Conservation (phyloP, 2,797 vertebrate species). For the Cyclura pinguis region DNA sequence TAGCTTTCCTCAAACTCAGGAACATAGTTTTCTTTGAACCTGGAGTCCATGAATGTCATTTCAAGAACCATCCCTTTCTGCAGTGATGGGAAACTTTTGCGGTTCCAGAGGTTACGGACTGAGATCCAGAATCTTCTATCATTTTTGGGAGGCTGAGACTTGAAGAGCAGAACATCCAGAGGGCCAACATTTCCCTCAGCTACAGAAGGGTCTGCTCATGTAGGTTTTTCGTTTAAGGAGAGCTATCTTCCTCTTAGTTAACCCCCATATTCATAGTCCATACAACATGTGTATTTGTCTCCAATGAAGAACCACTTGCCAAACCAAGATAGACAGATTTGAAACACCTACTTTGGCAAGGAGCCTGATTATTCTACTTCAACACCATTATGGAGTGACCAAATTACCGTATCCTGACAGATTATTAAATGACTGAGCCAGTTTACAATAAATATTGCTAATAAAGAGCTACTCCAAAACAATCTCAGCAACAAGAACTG, state of each 20-base stretch:
- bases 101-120: too few relatives aligned
- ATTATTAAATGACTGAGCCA: conserved; percentile 70
- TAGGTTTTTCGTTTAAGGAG: not conserved
- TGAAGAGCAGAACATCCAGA: not conserved
- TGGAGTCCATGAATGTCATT: not conserved
- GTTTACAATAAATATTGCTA: conserved; percentile 65
- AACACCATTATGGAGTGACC: conserved; percentile 17
- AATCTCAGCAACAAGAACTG: conserved; percentile 69
- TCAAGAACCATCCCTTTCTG: not conserved
- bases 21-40: not conserved
- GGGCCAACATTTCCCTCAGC: not conserved
- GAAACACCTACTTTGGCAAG: conserved; percentile 32
- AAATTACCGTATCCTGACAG: conserved; percentile 59
- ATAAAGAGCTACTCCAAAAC: conserved; percentile 65
- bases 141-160: too few relatives aligned
- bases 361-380: conserved; percentile 39
- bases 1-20: not conserved
- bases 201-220: not conserved
- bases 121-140: not conserved
- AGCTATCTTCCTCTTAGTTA: not conserved
- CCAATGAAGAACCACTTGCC: conserved; percentile 43
- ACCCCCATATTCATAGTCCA: not conserved
- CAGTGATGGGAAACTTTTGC: not conserved
- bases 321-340: conserved; percentile 47
- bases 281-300: not conserved